Percentiles rank a stretch among this genome's conserved stretches.
phyloP scores from a whole-genome alignment of 2,888 invertebrate species.

The Lobophora halterata region DNA sequence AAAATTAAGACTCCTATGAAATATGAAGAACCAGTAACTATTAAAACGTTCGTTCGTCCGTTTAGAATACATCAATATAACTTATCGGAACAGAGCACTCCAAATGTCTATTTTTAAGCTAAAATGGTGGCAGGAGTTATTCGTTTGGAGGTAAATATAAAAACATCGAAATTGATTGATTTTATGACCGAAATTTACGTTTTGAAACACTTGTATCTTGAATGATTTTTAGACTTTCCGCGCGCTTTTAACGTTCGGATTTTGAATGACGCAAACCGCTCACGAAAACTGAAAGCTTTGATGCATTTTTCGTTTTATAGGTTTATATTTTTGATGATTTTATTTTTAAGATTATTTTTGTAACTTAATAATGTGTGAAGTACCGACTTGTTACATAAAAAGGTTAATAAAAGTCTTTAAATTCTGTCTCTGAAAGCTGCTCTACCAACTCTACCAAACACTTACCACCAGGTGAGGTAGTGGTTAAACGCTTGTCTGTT shows the following conservation, averaged over 20 bases:
- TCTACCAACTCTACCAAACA: too few species aligned
- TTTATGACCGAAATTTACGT: slow-evolving; percentile 66
- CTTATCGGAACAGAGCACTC: slow-evolving; percentile 68
- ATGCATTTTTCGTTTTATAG: slow-evolving; percentile 7
- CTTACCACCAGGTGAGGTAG: too few species aligned
- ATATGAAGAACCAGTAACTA: slow-evolving; percentile 50
- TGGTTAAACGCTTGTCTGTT: too few species aligned
- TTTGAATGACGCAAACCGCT: slow-evolving; percentile 29
- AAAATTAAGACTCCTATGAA: slow-evolving; percentile 44
- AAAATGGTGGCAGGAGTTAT: slow-evolving; percentile 47
- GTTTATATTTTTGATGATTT: slow-evolving; percentile 3
- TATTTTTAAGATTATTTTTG: slow-evolving; percentile 3
- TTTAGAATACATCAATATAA: slow-evolving; percentile 67
- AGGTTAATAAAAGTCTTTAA: too few species aligned
- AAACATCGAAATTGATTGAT: slow-evolving; percentile 72
- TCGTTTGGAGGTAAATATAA: slow-evolving; percentile 58
- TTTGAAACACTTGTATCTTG: slow-evolving; percentile 57
- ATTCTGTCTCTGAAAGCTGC: too few species aligned
- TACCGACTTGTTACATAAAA: too few species aligned
- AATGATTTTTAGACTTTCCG: slow-evolving; percentile 46
- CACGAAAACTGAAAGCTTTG: slow-evolving; percentile 17
- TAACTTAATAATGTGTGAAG: background rate
- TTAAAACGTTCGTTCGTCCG: slow-evolving; percentile 58
- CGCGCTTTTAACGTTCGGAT: slow-evolving; percentile 20
- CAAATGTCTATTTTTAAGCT: slow-evolving; percentile 76